Percentiles rank a stretch among this genome's conserved stretches.
Evolutionary conservation across 2,888 invertebrate species (phyloP).

Genomic region (Resseliella maxima): DNA sequence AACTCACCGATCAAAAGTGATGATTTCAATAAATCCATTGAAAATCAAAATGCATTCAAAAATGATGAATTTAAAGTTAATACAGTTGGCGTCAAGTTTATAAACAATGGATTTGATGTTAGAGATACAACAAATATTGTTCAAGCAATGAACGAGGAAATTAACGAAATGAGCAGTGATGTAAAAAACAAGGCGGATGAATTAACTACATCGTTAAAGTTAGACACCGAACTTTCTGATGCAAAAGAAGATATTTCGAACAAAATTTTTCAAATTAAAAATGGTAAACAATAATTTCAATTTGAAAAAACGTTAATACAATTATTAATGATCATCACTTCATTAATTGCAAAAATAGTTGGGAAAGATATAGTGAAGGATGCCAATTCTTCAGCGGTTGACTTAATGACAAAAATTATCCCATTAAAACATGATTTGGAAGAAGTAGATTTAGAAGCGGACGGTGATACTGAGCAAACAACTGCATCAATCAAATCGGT

Average conservation of each 20-base stretch:
- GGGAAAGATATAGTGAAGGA: constrained; percentile 34
- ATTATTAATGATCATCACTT: too few relatives aligned
- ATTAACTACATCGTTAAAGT: neutral
- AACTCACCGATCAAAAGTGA: neutral
- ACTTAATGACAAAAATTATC: constrained; percentile 27
- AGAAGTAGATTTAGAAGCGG: constrained; percentile 56
- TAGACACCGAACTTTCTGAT: constrained; percentile 6
- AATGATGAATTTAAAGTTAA: too few relatives aligned
- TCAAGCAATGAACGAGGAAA: constrained; percentile 55
- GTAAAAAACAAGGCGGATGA: constrained; percentile 53
- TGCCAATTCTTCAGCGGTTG: neutral
- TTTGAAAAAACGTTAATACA: too few relatives aligned
- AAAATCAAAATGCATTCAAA: neutral
- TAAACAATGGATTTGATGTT: constrained; percentile 67
- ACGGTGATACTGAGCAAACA: constrained; percentile 57
- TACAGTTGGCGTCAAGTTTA: constrained; percentile 61
- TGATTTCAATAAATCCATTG: neutral
- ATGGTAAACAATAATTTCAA: constrained; percentile 3
- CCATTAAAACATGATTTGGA: constrained; percentile 33
- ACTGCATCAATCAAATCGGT: constrained; percentile 57
- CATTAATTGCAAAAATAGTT: too few relatives aligned
- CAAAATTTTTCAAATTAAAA: constrained; percentile 40
- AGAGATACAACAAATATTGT: constrained; percentile 63
- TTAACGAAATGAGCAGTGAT: constrained; percentile 25
- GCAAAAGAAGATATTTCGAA: neutral